A percentile compares a stretch with the other conserved stretches of the same genome.
Evolutionary conservation across 2,797 vertebrate species (phyloP).

Genomic region (Gallinago stenura): DNA sequence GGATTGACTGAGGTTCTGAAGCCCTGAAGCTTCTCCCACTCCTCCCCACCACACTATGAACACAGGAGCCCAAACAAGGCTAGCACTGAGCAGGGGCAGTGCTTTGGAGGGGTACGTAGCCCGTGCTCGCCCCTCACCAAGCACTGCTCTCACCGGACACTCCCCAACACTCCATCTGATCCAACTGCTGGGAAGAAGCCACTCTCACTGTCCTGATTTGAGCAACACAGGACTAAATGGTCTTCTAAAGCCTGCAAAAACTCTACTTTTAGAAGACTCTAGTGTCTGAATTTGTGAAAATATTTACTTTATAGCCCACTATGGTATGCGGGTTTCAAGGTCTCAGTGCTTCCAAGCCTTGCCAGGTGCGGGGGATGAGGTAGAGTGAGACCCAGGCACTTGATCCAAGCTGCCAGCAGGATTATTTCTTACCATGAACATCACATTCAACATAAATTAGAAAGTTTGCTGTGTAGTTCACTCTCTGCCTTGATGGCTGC

Average conservation of each 20-base stretch:
- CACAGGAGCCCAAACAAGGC: neutral
- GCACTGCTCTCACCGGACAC: neutral
- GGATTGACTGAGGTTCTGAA: neutral
- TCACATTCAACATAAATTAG: neutral
- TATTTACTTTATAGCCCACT: neutral
- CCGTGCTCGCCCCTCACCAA: accelerated
- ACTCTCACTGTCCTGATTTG: neutral
- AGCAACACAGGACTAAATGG: neutral
- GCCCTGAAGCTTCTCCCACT: neutral
- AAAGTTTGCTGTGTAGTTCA: neutral
- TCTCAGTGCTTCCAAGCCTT: neutral
- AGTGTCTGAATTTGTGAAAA: neutral
- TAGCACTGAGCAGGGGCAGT: no score
- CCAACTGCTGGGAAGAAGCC: accelerated
- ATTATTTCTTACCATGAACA: neutral
- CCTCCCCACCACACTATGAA: neutral
- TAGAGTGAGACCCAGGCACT: neutral
- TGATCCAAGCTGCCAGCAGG: neutral
- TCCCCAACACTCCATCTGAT: accelerated
- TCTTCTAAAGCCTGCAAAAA: neutral
- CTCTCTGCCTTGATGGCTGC: neutral
- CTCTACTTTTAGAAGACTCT: neutral
- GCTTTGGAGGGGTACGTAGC: neutral
- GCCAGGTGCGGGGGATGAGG: neutral
- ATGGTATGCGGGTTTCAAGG: neutral